phyloP scores from a whole-genome alignment of 2,797 vertebrate genomes.

The Benthosema pterotum region DNA sequence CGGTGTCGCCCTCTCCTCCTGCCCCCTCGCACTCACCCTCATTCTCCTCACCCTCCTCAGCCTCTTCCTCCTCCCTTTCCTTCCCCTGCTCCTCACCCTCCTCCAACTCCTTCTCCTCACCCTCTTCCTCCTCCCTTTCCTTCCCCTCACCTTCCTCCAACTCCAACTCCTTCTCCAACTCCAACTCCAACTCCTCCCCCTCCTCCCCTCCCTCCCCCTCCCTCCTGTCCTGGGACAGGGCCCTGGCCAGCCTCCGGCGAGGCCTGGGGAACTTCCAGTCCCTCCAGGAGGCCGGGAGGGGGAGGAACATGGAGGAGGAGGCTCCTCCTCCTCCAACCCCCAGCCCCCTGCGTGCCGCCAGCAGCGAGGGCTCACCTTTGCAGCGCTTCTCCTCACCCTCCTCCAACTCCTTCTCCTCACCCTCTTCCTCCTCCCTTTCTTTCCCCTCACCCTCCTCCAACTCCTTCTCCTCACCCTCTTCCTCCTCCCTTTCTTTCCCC shows the following conservation, averaged over 20 bases:
- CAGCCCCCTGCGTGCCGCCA: constrained; percentile 32
- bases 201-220: constrained; percentile 76
- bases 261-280: constrained; percentile 72
- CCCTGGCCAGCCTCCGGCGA: constrained; percentile 66
- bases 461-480: too few relatives aligned
- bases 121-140: not conserved
- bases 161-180: too few relatives aligned
- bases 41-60: not conserved
- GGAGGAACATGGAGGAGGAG: too few relatives aligned
- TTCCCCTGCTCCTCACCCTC: constrained; percentile 10
- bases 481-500: too few relatives aligned
- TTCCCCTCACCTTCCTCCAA: not conserved
- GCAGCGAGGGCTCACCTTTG: constrained; percentile 87
- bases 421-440: too few relatives aligned
- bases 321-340: not conserved
- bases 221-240: constrained; percentile 56
- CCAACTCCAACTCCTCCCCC: too few relatives aligned
- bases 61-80: not conserved
- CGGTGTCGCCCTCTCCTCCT: not conserved
- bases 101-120: constrained; percentile 38
- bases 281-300: constrained; percentile 56
- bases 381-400: too few relatives aligned
- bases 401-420: too few relatives aligned
- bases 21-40: too few relatives aligned
- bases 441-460: too few relatives aligned